Conservation (phyloP, 2,888 invertebrate species). For the Tipula lateralis region DNA sequence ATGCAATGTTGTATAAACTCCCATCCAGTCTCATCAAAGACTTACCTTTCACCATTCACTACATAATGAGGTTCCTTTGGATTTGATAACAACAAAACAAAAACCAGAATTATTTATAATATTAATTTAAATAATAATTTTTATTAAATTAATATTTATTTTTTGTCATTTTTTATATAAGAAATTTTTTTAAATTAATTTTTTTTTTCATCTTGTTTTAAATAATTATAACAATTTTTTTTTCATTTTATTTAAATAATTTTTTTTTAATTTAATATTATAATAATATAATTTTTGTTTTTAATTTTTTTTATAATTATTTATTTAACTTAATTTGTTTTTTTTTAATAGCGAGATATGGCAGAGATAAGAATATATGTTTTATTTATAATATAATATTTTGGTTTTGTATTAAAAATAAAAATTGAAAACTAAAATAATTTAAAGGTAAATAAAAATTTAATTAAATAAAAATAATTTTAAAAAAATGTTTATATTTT, state of each 20-base stretch:
- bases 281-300: background rate
- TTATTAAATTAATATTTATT: background rate
- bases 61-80: no score
- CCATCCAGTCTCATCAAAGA: no score
- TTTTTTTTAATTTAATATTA: background rate
- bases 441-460: background rate
- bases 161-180: background rate
- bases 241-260: background rate
- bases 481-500: background rate
- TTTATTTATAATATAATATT: background rate
- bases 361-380: slow-evolving; percentile 3
- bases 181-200: background rate
- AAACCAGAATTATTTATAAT: background rate
- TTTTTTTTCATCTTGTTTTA: background rate
- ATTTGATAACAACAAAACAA: no score
- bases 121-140: background rate
- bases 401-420: background rate
- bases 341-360: slow-evolving; percentile 21
- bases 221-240: background rate
- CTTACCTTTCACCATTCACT: no score
- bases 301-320: background rate
- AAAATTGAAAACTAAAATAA: background rate
- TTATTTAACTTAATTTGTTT: slow-evolving; percentile 6
- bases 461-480: background rate
- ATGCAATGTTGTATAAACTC: no score